Conservation (phyloP, 1,140 invertebrate genomes). For the Listronotus bonariensis region DNA sequence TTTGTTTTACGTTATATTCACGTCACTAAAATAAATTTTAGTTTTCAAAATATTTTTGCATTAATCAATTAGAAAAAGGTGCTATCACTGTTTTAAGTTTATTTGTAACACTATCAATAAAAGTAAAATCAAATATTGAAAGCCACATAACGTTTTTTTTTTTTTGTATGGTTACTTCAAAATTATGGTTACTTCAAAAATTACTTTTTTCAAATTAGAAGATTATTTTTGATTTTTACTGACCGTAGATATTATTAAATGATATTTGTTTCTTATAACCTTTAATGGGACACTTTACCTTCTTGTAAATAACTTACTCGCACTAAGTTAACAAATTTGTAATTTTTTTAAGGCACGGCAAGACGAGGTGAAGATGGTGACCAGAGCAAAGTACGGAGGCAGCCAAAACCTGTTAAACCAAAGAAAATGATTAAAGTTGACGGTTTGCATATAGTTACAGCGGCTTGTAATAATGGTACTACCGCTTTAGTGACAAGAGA, state of each 20-base stretch:
- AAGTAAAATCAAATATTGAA: no score
- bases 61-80: no score
- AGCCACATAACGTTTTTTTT: no score
- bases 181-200: no score
- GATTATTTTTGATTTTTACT: background rate
- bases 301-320: background rate
- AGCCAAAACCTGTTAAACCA: slow-evolving; percentile 88
- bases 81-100: no score
- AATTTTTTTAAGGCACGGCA: slow-evolving; percentile 82
- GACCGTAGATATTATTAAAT: background rate
- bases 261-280: no score
- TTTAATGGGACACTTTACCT: background rate
- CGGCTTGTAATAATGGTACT: slow-evolving; percentile 93
- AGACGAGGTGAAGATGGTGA: slow-evolving; percentile 95
- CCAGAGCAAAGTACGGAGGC: slow-evolving; percentile 78
- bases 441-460: slow-evolving; percentile 77
- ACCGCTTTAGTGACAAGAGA: slow-evolving; percentile 89
- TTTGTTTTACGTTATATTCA: no score
- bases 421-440: slow-evolving; percentile 93
- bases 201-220: no score
- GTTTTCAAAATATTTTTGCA: no score
- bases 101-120: no score
- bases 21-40: no score
- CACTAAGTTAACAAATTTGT: slow-evolving; percentile 50
- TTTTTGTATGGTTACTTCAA: no score